phyloP scores from a whole-genome alignment of 2,888 invertebrate genomes.

The Smittia aterrima region DNA sequence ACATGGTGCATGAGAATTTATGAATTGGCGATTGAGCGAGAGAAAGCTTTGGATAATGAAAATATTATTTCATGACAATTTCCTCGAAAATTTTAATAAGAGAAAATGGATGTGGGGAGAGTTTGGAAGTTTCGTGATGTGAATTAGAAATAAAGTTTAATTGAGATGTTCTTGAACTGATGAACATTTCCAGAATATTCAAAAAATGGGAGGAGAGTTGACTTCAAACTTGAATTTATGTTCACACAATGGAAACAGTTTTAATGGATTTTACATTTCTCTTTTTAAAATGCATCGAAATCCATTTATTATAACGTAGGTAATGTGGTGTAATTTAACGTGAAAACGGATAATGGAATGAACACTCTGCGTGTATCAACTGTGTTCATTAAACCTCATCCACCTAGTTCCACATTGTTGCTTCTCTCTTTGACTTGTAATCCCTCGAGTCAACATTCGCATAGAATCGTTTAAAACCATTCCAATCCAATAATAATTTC shows the following conservation, averaged over 20 bases:
- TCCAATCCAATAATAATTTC: not conserved
- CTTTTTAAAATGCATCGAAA: not conserved
- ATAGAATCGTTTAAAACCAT: not conserved
- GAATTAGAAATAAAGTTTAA: too few relatives aligned
- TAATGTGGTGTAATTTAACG: constrained; percentile 28
- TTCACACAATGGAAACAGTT: not conserved
- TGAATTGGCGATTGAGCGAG: not conserved
- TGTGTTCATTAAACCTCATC: constrained; percentile 34
- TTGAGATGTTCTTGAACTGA: not conserved
- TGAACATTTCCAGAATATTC: not conserved
- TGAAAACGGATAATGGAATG: not conserved
- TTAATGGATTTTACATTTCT: not conserved
- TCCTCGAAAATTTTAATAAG: not conserved
- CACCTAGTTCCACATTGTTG: constrained; percentile 11
- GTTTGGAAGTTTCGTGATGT: not conserved
- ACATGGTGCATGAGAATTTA: constrained; percentile 17
- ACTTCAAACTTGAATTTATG: not conserved
- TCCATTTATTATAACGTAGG: not conserved
- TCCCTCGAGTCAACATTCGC: not conserved
- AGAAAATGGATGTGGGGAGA: not conserved
- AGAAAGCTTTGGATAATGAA: not conserved
- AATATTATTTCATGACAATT: not conserved
- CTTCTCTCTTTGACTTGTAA: not conserved
- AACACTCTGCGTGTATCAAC: not conserved
- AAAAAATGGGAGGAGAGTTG: not conserved